These are phyloP conservation scores for Trinectes maculatus DNA, from an alignment of 2,113 vertebrate genomes.

Conservation along the genomic window DNA sequence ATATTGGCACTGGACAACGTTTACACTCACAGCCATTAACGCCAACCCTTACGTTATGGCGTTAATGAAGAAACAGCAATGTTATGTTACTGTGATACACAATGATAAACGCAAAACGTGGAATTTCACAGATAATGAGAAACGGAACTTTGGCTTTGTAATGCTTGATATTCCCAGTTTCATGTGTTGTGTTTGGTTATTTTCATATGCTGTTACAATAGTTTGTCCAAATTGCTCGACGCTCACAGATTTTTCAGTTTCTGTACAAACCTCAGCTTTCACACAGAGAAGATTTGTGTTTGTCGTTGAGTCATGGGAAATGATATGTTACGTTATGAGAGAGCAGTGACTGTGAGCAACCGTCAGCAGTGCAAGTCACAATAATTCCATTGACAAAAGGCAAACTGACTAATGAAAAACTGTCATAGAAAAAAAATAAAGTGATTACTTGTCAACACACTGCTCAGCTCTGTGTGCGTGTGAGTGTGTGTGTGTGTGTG, in stretches of 20 bases:
- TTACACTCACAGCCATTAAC: conserved; percentile 2
- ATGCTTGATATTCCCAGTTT: background rate
- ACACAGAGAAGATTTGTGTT: background rate
- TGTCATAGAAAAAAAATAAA: background rate
- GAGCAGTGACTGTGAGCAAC: background rate
- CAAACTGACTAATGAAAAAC: background rate
- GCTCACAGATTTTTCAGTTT: background rate
- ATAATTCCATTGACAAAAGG: background rate
- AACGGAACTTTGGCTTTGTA: background rate
- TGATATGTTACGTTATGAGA: background rate
- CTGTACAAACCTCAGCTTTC: too few species aligned
- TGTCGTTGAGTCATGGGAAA: background rate
- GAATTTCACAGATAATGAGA: background rate
- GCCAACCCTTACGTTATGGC: background rate
- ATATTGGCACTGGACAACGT: conserved; percentile 62
- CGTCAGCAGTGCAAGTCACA: background rate
- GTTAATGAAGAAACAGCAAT: background rate
- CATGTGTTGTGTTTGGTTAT: background rate
- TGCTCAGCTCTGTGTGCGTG: background rate
- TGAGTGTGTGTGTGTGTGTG: background rate
- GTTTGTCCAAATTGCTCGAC: background rate
- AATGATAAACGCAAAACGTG: background rate
- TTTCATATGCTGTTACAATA: background rate
- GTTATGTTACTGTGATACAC: background rate
- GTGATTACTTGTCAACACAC: background rate